These are phyloP conservation scores for Danaus chrysippus DNA, from an alignment of 2,888 invertebrate genomes.

Conservation along the genomic window DNA sequence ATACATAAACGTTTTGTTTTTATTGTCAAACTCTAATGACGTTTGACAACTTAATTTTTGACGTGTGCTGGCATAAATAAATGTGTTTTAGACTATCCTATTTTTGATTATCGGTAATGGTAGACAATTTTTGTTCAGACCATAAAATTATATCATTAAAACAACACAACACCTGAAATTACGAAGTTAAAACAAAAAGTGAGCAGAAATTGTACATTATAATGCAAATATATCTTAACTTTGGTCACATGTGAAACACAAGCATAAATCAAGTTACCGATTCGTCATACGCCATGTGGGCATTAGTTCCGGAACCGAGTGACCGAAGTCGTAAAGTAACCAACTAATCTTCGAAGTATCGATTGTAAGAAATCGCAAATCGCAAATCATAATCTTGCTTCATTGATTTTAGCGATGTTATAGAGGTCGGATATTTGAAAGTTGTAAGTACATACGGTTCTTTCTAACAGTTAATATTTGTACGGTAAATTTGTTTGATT, in stretches of 20 bases:
- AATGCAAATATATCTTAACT: background rate
- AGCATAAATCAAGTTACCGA: slow-evolving; percentile 42
- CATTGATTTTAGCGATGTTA: slow-evolving; percentile 24
- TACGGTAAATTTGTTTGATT: background rate
- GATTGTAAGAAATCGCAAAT: slow-evolving; percentile 39
- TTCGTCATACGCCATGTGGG: slow-evolving; percentile 50
- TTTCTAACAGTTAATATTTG: slow-evolving; percentile 1
- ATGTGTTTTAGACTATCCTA: too few species aligned
- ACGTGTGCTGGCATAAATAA: too few species aligned
- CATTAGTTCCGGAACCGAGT: slow-evolving; percentile 54
- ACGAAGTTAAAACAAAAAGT: too few species aligned
- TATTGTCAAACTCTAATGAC: too few species aligned
- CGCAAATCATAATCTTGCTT: slow-evolving; percentile 30
- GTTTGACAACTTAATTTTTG: too few species aligned
- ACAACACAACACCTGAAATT: too few species aligned
- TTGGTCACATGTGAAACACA: slow-evolving; percentile 12
- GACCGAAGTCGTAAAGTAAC: slow-evolving; percentile 42
- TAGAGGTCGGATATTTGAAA: slow-evolving; percentile 26
- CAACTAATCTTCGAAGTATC: slow-evolving; percentile 41
- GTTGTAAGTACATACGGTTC: background rate
- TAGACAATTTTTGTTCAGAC: too few species aligned
- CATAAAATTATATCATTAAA: too few species aligned
- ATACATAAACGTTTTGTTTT: too few species aligned
- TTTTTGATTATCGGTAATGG: too few species aligned
- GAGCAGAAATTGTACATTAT: background rate